Conservation (phyloP, 2,797 vertebrate species). For the Sebastolobus altivelis region DNA sequence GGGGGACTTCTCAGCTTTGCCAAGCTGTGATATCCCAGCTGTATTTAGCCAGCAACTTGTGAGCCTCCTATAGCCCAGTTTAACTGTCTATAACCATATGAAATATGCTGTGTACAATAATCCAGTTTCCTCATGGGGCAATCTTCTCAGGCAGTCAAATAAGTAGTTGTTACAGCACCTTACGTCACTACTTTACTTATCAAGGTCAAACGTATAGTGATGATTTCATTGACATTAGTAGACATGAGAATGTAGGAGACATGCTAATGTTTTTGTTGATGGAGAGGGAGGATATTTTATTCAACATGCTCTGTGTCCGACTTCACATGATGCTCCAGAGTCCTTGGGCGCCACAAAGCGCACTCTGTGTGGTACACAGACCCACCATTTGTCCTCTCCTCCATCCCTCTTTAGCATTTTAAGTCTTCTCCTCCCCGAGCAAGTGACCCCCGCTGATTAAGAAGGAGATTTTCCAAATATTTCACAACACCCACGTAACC, state of each 20-base stretch:
- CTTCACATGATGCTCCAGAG: conserved; percentile 74
- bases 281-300: conserved; percentile 55
- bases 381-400: conserved; percentile 76
- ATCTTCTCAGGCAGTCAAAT: background rate
- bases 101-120: background rate
- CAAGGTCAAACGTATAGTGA: conserved; percentile 42
- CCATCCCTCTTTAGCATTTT: conserved; percentile 77
- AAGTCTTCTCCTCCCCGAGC: conserved; percentile 71
- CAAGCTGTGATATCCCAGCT: conserved; percentile 5
- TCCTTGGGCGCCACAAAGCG: conserved; percentile 74
- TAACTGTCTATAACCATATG: background rate
- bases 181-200: conserved; percentile 26
- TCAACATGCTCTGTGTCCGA: conserved; percentile 60
- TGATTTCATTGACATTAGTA: conserved; percentile 47
- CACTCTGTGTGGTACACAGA: conserved; percentile 80
- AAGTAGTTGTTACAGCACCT: background rate
- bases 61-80: background rate
- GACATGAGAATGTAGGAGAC: conserved; percentile 41
- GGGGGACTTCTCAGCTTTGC: conserved; percentile 1
- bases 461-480: conserved; percentile 82
- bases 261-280: conserved; percentile 73
- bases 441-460: conserved; percentile 66
- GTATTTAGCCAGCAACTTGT: conserved; percentile 11
- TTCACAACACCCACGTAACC: conserved; percentile 80
- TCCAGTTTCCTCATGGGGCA: background rate